phyloP scores from a whole-genome alignment of 2,113 vertebrate genomes.

The Gallinago paraguaiae region DNA sequence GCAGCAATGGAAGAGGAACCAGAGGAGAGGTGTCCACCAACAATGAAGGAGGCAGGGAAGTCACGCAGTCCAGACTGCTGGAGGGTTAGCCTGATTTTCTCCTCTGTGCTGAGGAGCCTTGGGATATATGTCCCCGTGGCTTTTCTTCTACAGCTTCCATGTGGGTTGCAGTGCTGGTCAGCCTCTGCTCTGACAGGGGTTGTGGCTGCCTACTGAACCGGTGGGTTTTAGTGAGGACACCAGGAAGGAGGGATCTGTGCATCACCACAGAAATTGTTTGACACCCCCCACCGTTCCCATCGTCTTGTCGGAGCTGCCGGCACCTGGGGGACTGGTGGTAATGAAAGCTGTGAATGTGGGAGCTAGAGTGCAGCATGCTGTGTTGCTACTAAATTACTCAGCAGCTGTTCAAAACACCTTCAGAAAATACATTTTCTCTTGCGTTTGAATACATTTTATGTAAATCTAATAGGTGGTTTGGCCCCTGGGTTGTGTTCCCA shows the following conservation, averaged over 20 bases:
- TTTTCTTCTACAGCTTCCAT: not conserved
- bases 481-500: constrained; percentile 52
- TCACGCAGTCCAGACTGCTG: accelerated
- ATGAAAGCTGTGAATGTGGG: not conserved
- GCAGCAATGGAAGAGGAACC: not conserved
- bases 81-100: not conserved
- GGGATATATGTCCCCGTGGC: not conserved
- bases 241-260: not conserved
- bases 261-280: not conserved
- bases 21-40: not conserved
- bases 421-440: constrained; percentile 49
- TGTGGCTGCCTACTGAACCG: not conserved
- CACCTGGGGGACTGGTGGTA: not conserved
- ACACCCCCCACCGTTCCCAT: not conserved
- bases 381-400: constrained; percentile 42
- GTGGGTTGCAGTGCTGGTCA: not conserved
- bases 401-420: constrained; percentile 41
- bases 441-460: constrained; percentile 56
- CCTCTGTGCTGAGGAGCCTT: not conserved
- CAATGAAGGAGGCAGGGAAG: accelerated
- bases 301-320: constrained; percentile 25
- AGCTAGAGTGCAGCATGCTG: not conserved
- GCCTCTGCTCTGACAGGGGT: not conserved
- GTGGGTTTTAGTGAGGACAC: not conserved
- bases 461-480: constrained; percentile 45